A percentile compares a stretch with the other conserved stretches of the same genome.
phyloP scores from a whole-genome alignment of 2,113 vertebrate species.

The Plotosus lineatus region DNA sequence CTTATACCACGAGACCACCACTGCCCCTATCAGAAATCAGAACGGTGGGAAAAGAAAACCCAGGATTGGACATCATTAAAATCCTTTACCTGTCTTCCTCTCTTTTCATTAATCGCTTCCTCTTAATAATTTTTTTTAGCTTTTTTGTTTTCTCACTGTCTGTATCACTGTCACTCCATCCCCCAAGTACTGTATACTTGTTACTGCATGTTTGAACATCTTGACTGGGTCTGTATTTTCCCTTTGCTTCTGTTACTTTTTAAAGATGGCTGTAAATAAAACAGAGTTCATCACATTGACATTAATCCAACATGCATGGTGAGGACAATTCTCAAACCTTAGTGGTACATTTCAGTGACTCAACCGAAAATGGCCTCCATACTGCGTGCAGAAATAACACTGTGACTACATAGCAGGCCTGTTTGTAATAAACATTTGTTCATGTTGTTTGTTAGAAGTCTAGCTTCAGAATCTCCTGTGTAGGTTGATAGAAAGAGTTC shows the following conservation, averaged over 20 bases:
- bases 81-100: too few relatives aligned
- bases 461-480: conserved; percentile 35
- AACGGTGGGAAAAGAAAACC: too few relatives aligned
- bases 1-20: too few relatives aligned
- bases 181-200: background rate
- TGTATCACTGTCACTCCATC: conserved; percentile 4
- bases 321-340: background rate
- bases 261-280: background rate
- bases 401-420: background rate
- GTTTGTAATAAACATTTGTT: conserved; percentile 16
- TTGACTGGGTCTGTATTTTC: background rate
- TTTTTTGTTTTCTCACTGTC: background rate
- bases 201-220: background rate
- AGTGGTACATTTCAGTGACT: background rate
- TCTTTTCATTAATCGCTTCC: too few relatives aligned
- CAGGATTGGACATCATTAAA: too few relatives aligned
- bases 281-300: background rate
- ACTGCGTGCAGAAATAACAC: background rate
- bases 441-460: conserved; percentile 25
- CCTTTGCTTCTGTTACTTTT: conserved; percentile 4
- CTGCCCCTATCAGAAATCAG: too few relatives aligned
- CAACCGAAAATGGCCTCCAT: background rate
- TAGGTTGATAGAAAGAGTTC: conserved; percentile 31
- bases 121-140: too few relatives aligned
- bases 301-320: background rate